Evolutionary conservation across 2,888 invertebrate species (phyloP), one percentile per base, ranked within the genome.

Genomic region (Spodoptera picta): DNA sequence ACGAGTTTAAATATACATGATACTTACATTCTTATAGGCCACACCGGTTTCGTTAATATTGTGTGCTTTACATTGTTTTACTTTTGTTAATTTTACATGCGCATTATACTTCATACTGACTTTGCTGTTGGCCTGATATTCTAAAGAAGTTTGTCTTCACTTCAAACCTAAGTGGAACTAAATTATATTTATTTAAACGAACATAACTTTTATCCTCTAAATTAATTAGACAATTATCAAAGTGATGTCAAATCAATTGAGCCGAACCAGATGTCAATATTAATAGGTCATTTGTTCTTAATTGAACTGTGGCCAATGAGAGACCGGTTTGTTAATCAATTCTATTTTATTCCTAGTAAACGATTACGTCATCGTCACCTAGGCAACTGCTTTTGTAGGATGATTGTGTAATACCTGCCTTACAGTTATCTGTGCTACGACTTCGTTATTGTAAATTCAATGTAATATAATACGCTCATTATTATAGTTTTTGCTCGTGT

Each of bases 221-320:
- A 68, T 49, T 55, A 55, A 60, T 63, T 53, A 44, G 36, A 43
- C 47, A 11, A 59, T 67, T 56, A 60, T 60, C 64, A 62, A 63
- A 69, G 56, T 59, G 56, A 73, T 66, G 64, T 60, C 66, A 69
- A 65, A 64, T 65, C 31, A 58, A 71, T 77, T 67, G 71, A 58
- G 36, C 47, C 50, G 56, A 68, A 69, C 65, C 63, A 64, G 64
- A 72, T 69, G 77, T 70, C 70, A 77, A 73, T 72, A 75, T 69
- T 67, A 72, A 73, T 75, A 66, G 66, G 64, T 63, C 63, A 66
- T 78, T 77, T 60, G 70, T 69, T 71, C 48, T 64, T 75, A 80
- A 75, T 80, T 79, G 68, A 73, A 73, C 68, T 71, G 66, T 73
- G 71, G 66, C 59, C 69, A 73, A 53, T 59, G 49, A 49, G 44